Conservation (phyloP, 2,797 vertebrate genomes). For the Catamblyrhynchus diadema region DNA sequence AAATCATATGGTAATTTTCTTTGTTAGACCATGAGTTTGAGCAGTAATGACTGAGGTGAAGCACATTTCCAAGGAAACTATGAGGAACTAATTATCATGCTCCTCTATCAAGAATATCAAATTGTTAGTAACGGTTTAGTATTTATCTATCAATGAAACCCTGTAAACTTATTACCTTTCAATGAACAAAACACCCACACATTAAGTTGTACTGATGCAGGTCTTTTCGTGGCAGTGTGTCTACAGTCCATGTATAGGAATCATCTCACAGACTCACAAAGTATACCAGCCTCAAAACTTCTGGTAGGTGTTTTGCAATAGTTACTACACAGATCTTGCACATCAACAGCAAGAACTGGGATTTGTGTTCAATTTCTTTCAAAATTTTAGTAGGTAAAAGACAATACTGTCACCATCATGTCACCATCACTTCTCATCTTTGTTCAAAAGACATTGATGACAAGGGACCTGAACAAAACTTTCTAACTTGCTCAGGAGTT, state of each 20-base stretch:
- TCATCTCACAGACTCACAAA: neutral
- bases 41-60: neutral
- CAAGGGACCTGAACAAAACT: neutral
- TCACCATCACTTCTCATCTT: neutral
- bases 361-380: neutral
- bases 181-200: neutral
- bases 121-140: neutral
- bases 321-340: neutral
- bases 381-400: neutral
- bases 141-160: neutral
- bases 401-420: accelerated
- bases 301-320: neutral
- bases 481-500: neutral
- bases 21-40: neutral
- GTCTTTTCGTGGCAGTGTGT: neutral
- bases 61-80: neutral
- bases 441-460: neutral
- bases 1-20: neutral
- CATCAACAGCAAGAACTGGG: neutral
- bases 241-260: neutral
- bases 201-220: neutral
- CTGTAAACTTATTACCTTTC: neutral
- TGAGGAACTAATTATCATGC: neutral
- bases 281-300: neutral
- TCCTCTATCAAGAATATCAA: neutral